Evolutionary conservation across 2,888 invertebrate genomes (phyloP).

Genomic region (Drosophila picticornis): DNA sequence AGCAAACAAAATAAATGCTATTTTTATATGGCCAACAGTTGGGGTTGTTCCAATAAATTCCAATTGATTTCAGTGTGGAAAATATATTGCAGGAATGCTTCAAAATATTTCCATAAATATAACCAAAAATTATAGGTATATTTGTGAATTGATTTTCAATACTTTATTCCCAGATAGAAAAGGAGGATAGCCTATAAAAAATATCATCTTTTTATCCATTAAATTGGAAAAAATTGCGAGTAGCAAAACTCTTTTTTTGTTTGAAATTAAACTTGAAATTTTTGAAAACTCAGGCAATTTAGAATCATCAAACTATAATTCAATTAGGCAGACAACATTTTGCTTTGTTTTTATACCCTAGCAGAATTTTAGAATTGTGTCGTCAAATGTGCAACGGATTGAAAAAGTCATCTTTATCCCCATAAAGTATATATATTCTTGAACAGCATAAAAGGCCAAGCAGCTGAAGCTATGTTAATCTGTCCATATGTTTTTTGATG

Average conservation of each 20-base stretch:
- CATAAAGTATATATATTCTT: not conserved
- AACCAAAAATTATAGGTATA: no score
- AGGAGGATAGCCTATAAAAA: not conserved
- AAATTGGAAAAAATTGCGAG: not conserved
- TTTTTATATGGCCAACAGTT: conserved; percentile 34
- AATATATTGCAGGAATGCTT: not conserved
- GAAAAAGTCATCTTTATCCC: not conserved
- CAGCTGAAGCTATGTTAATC: not conserved
- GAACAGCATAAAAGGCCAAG: not conserved
- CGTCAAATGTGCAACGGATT: not conserved
- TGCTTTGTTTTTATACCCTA: not conserved
- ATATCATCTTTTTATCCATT: not conserved
- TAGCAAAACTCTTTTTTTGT: not conserved
- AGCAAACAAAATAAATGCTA: conserved; percentile 19
- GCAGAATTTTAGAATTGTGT: not conserved
- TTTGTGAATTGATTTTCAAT: not conserved
- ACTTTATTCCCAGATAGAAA: not conserved
- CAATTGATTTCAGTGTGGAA: not conserved
- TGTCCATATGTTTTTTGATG: not conserved
- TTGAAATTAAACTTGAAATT: not conserved
- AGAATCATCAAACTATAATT: not conserved
- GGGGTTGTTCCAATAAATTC: conserved; percentile 12
- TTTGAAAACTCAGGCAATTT: not conserved
- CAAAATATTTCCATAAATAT: not conserved
- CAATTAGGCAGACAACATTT: not conserved